Percentiles rank a stretch among this genome's conserved stretches.
Evolutionary conservation across 2,797 vertebrate species (phyloP).

Genomic region (Echeneis naucrates): DNA sequence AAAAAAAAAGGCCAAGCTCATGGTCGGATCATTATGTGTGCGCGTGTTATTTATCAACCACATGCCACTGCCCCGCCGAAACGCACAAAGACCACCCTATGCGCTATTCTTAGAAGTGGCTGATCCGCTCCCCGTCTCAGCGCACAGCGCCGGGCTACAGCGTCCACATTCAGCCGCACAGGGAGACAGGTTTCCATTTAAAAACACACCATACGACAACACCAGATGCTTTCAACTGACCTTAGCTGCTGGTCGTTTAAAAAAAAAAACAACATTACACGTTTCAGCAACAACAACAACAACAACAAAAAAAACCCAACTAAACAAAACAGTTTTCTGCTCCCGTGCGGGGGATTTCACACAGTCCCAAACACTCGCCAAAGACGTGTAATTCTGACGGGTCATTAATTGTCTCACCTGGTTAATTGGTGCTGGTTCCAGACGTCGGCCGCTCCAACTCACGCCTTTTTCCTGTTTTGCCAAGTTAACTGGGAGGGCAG

Average conservation of each 20-base stretch:
- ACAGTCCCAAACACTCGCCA: conserved; percentile 28
- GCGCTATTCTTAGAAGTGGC: conserved; percentile 83
- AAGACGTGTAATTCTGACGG: conserved; percentile 23
- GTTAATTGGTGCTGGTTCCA: conserved; percentile 63
- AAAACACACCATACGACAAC: conserved; percentile 1
- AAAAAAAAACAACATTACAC: too few relatives aligned
- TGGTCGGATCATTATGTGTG: conserved; percentile 51
- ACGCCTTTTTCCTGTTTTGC: conserved; percentile 58
- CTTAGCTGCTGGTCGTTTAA: background rate
- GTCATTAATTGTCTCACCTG: conserved; percentile 71
- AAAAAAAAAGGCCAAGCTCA: conserved; percentile 66
- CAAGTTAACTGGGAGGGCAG: conserved; percentile 68
- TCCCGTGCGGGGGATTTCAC: conserved; percentile 30
- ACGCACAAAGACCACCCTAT: conserved; percentile 84
- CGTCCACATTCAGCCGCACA: conserved; percentile 17
- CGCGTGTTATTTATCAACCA: conserved; percentile 80
- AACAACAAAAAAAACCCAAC: too few relatives aligned
- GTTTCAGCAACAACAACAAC: too few relatives aligned
- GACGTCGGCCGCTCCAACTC: conserved; percentile 54
- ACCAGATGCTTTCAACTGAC: conserved; percentile 19
- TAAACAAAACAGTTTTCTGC: conserved; percentile 9
- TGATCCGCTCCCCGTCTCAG: conserved; percentile 67
- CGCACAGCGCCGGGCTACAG: conserved; percentile 52
- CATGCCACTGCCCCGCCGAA: conserved; percentile 83
- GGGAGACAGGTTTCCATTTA: conserved; percentile 4